Evolutionary conservation across 2,888 invertebrate genomes (phyloP).

Genomic region (Habrosyne pyritoides): DNA sequence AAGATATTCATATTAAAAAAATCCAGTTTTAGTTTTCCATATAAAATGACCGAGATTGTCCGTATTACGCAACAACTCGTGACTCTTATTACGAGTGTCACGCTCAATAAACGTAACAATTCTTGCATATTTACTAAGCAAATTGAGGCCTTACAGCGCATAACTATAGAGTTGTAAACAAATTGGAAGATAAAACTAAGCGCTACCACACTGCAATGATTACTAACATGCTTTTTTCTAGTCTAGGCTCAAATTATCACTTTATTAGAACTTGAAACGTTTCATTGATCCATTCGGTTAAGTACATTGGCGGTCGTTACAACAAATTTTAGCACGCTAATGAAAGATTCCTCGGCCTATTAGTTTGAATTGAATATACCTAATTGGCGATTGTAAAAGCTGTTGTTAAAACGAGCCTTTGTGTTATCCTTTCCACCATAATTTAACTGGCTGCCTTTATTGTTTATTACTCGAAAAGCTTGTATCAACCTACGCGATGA

Average conservation of each 20-base stretch:
- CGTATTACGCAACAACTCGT: slow-evolving; percentile 80
- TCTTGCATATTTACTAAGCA: slow-evolving; percentile 34
- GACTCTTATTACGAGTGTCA: slow-evolving; percentile 70
- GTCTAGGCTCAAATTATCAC: slow-evolving; percentile 52
- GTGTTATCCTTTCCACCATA: not conserved
- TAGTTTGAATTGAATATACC: not conserved
- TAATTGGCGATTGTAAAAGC: not conserved
- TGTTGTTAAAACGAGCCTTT: not conserved
- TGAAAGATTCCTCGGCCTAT: slow-evolving; percentile 3
- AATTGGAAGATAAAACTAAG: slow-evolving; percentile 22
- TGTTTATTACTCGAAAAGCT: not conserved
- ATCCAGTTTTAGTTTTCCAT: slow-evolving; percentile 53
- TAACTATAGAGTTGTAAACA: slow-evolving; percentile 42
- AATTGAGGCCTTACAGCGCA: slow-evolving; percentile 43
- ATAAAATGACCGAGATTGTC: slow-evolving; percentile 64
- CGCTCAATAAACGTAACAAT: slow-evolving; percentile 61
- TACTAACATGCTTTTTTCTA: slow-evolving; percentile 66
- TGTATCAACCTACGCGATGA: not conserved
- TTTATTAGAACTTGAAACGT: slow-evolving; percentile 36
- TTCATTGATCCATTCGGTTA: slow-evolving; percentile 41
- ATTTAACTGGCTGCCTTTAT: not conserved
- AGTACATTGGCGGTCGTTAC: slow-evolving; percentile 4
- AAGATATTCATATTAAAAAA: slow-evolving; percentile 31
- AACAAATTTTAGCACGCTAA: not conserved
- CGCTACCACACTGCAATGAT: slow-evolving; percentile 53